These are phyloP conservation scores for Labeo catla DNA, from an alignment of 2,113 vertebrate genomes.

Conservation along the genomic window DNA sequence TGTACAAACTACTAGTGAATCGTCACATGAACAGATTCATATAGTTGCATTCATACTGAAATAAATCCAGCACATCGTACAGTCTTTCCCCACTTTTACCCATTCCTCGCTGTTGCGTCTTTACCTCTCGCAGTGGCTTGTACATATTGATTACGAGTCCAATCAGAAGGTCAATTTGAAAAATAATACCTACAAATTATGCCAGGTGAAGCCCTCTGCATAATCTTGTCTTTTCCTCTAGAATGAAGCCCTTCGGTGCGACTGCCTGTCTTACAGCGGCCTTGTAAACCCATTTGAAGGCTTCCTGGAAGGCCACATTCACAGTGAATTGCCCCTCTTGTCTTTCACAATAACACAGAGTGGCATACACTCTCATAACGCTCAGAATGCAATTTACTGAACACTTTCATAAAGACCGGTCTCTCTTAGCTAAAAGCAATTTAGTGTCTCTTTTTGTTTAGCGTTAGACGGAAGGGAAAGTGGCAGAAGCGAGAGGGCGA, in stretches of 20 bases:
- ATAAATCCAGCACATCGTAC: no score
- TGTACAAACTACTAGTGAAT: background rate
- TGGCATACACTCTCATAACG: constrained; percentile 54
- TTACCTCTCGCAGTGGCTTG: constrained; percentile 67
- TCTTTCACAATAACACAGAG: constrained; percentile 54
- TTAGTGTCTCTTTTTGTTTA: constrained; percentile 57
- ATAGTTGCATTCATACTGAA: background rate
- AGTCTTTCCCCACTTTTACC: background rate
- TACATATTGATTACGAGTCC: constrained; percentile 88
- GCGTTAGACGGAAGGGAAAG: constrained; percentile 30
- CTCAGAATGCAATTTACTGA: constrained; percentile 54
- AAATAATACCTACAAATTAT: constrained; percentile 89
- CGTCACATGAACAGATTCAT: background rate
- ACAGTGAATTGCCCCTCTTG: constrained; percentile 51
- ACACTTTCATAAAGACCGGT: constrained; percentile 53
- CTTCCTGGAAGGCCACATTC: constrained; percentile 50
- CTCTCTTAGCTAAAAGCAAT: constrained; percentile 58
- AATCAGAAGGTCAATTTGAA: constrained; percentile 88
- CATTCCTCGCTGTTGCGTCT: constrained; percentile 51
- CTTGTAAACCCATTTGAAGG: constrained; percentile 52
- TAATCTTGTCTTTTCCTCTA: constrained; percentile 55
- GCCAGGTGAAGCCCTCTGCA: constrained; percentile 86
- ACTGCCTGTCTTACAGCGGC: constrained; percentile 12
- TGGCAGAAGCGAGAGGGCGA: constrained; percentile 31
- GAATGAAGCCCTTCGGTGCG: background rate